Base-by-base conservation (phyloP, 2,888 invertebrate species). In the Hirtodrosophila confusa region DNA sequence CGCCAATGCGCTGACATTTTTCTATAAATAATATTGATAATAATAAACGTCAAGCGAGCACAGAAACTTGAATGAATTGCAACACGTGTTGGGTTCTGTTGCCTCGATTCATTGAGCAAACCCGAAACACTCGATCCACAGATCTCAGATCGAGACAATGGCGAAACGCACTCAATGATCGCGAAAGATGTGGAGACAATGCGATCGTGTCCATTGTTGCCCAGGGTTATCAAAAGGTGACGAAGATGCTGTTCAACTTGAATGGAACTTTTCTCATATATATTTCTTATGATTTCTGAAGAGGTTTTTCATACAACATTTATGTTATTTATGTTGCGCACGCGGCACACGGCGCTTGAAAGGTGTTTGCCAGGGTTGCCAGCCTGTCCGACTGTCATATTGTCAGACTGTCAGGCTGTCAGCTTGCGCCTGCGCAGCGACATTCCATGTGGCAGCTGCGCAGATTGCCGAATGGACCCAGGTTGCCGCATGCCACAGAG, bases 121-220 rank as follows among this genome's bases (percentile, higher is more conserved):
- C 73, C 68, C 67, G 67, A 45, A 63, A 61, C 77, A 75, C 45
- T 49, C 39, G 48, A 69, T 62, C 45, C 50, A 43, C 45, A 55
- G 17, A 17, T 17, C 27, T 27, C 27, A 27, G 27, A 57, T 44
- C 57, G 55, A 64, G 49, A 86, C 80, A 82, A 86, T 61, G 50
- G 51, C 69, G 43, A 56, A 58, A 53, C 36, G 55, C 51, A 64
- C 58, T 33, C 58, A 54, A 64, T 53, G 75, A 83, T 86, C 86
- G 80, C 86, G 80, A 82, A 82, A 66, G 84, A 86, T 45, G 58
- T 66, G 60, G 60, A 53, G 80, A 83, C 80, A 80, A 85, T 80
- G 66, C 44, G 53, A 67, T 63, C 66, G 75, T 54, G 58, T 63
- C 61, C 67, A 84, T 84, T 84, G 80, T 82, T 80, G 27, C 35